Base-by-base conservation (phyloP, 2,888 invertebrate genomes). In the Leptinotarsa tumamoca region DNA sequence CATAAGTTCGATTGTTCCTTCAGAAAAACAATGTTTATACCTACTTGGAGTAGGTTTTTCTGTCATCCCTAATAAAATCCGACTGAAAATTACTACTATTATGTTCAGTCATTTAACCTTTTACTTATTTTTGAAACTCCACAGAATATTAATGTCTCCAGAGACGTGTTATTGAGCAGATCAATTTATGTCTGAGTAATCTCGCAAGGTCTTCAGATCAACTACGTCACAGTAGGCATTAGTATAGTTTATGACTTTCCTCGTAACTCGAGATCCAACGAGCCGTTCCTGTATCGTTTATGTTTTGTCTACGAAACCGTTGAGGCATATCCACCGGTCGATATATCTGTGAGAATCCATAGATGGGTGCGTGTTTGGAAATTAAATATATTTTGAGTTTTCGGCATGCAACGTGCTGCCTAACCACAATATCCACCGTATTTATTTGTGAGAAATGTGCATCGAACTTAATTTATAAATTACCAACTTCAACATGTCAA, bases 291-390 rank as follows among this genome's bases (percentile, higher is more conserved):
- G 3, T 18, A n/a, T 63, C 71, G 74, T 56, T 78, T 76, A 72
- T 81, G 82, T 82, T 82, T 79, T 81, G 82, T 82, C 82, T 82
- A 80, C 78, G 58, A 33, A 72, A 79, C 71, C 76, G 77, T 75
- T 7, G 33, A 43, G 73, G 79, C 73, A 78, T 79, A 78, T 80
- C 77, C 74, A 56, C 66, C 56, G 73, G 75, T 75, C 72, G 75
- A 77, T 79, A 77, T 77, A 77, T 70, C 75, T 68, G 75, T 74
- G 61, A 52, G 70, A 73, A 71, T 68, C 71, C 69, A 74, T 73
- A 75, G 72, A 69, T 76, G 76, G 78, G 79, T 82, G 81, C 82
- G 82, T 82, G 82, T 79, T 76, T 78, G 56, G 79, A 81, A 82
- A 80, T 80, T 79, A 82, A 82, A 82, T 80, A 80, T 74, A 80